Conservation (phyloP, 2,797 vertebrate species). For the Hapalemur alaotrensis region DNA sequence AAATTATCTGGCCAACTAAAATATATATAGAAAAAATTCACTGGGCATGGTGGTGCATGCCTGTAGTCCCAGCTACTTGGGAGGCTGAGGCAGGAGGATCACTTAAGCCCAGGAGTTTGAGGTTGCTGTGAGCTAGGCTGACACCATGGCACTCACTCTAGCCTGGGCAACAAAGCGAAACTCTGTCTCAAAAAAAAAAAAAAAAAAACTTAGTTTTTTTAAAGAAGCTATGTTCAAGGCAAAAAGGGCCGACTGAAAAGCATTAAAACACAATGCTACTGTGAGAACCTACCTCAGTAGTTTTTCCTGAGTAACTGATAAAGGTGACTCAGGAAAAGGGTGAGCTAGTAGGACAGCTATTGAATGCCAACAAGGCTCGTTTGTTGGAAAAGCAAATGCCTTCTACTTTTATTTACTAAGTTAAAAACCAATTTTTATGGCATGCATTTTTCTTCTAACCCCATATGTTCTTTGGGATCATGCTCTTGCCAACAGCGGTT, state of each 20-base stretch:
- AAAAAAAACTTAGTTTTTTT: background rate
- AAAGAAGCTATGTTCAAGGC: background rate
- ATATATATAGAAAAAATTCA: no score
- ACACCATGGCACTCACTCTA: no score
- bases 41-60: no score
- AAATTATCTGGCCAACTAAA: no score
- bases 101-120: no score
- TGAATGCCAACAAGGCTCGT: background rate
- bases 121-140: no score
- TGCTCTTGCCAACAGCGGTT: background rate
- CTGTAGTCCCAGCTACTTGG: no score
- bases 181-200: no score
- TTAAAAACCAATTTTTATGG: background rate
- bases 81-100: no score
- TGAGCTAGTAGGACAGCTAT: background rate
- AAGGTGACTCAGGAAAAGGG: background rate
- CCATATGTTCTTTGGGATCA: background rate
- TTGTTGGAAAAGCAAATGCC: background rate
- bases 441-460: background rate
- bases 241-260: background rate
- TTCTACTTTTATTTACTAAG: background rate
- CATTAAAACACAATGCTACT: background rate
- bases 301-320: slow-evolving; percentile 7
- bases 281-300: background rate
- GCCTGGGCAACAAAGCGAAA: no score